Evolutionary conservation across 2,888 invertebrate species (phyloP), one percentile per base, ranked within the genome.

Genomic region (Hyppa rectilinea): DNA sequence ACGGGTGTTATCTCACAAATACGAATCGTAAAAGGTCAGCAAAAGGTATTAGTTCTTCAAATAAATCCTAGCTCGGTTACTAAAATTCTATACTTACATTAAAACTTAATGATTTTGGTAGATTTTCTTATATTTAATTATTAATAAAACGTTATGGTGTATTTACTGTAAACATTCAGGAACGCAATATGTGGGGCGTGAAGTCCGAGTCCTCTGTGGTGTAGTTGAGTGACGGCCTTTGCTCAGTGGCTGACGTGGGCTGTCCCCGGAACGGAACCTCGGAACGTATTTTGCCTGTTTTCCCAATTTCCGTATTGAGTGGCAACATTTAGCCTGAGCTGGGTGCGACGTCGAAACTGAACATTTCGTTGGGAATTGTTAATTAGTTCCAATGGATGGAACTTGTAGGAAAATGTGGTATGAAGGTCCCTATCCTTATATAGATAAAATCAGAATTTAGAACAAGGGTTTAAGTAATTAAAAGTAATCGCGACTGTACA

Each of bases 221-320:
- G 31, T 55, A 38, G 55, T 40, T 71, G 65, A 63, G 62, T 71
- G 68, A 56, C 69, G 29, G 61, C 26, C 43, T 70, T 40, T 20
- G 53, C 38, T 58, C 59, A 50, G 49, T 12, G 61, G 17, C 63
- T 62, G 69, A 68, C 67, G 67, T 31, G 29, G 38, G 31, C 47
- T 59, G 61, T 58, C 55, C 71, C 53, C 66, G 38, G 45, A 56
- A 60, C 58, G 29, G n/a, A 66, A 72, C 71, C 58, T 62, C 58
- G 29, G n/a, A 66, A 72, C 71, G 69, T 74, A 67, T 87, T 85
- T 83, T 66, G 75, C 78, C 85, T 79, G 84, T 86, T 90, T 88
- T 88, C 77, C 80, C 84, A 88, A 87, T 90, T 90, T 88, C 81
- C 85, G 85, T 87, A 88, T 90, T 88, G 87, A 91, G 88, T 89